Evolutionary conservation across 2,797 vertebrate genomes (phyloP).

Genomic region (Gadopsis bispinosus): DNA sequence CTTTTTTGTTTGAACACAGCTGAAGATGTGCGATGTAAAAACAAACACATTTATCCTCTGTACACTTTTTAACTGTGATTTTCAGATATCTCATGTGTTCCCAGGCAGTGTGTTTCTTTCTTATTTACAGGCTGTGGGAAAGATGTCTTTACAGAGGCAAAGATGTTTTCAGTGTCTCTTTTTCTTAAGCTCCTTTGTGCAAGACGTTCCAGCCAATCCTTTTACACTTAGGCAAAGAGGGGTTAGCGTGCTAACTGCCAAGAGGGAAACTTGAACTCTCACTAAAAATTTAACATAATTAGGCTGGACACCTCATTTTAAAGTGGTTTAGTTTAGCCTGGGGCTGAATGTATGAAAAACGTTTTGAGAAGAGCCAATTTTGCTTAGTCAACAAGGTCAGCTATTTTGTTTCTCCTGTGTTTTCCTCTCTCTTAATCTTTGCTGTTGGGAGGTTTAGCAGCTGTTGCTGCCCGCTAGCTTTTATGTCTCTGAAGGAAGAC

Average conservation of each 20-base stretch:
- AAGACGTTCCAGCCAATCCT: background rate
- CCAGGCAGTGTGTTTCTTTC: background rate
- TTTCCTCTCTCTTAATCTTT: constrained; percentile 45
- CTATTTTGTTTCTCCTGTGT: constrained; percentile 26
- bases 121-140: constrained; percentile 18
- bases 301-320: constrained; percentile 59
- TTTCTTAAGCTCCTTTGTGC: constrained; percentile 25
- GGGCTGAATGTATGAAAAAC: constrained; percentile 54
- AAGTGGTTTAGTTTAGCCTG: constrained; percentile 43
- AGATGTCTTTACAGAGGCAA: background rate
- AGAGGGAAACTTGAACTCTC: constrained; percentile 49
- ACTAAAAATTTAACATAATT: constrained; percentile 65
- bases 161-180: constrained; percentile 14
- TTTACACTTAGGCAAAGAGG: constrained; percentile 23
- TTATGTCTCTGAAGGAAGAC: constrained; percentile 30
- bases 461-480: constrained; percentile 53
- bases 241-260: constrained; percentile 22
- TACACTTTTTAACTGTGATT: constrained; percentile 13
- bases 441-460: constrained; percentile 41
- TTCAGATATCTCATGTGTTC: constrained; percentile 8
- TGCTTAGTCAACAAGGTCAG: constrained; percentile 45
- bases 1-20: background rate
- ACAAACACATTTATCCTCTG: constrained; percentile 1
- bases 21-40: background rate
- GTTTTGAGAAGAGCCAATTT: constrained; percentile 46